phyloP scores from a whole-genome alignment of 2,113 vertebrate genomes.

The Dasyornis broadbenti region DNA sequence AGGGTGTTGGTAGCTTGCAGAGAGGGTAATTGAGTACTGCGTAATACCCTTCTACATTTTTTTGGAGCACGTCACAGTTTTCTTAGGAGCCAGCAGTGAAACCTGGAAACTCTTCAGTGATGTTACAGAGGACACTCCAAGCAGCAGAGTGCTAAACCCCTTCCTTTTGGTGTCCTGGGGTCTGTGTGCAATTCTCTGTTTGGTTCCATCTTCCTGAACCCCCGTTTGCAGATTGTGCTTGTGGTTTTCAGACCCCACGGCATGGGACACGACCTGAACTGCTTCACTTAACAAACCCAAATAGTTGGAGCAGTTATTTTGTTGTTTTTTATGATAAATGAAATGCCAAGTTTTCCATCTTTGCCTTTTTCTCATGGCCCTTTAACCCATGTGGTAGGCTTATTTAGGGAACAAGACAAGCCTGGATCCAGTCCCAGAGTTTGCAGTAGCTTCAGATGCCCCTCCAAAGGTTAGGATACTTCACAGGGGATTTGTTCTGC shows the following conservation, averaged over 20 bases:
- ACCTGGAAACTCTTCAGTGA: not conserved
- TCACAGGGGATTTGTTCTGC: slow-evolving; percentile 40
- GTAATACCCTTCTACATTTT: not conserved
- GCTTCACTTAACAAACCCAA: slow-evolving; percentile 44
- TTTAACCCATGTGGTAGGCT: slow-evolving; percentile 52
- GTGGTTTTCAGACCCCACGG: not conserved
- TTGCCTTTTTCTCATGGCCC: slow-evolving; percentile 61
- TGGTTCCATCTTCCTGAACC: not conserved
- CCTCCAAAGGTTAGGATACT: slow-evolving; percentile 56
- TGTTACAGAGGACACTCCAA: not conserved
- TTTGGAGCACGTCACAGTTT: not conserved
- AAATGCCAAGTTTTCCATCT: slow-evolving; percentile 37
- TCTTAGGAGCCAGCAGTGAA: not conserved
- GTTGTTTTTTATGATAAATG: slow-evolving; percentile 33
- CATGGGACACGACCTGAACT: slow-evolving; percentile 11
- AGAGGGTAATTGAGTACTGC: not conserved
- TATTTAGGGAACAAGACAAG: slow-evolving; percentile 60
- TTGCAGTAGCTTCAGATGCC: slow-evolving; percentile 60
- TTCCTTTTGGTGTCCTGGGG: not conserved
- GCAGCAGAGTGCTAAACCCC: not conserved
- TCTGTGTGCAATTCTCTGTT: not conserved
- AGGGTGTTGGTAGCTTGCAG: not conserved
- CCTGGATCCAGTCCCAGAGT: slow-evolving; percentile 57
- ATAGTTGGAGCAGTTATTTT: slow-evolving; percentile 17
- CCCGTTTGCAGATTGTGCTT: not conserved